Conservation (phyloP, 2,888 invertebrate genomes). For the Andrena chrysosceles region DNA sequence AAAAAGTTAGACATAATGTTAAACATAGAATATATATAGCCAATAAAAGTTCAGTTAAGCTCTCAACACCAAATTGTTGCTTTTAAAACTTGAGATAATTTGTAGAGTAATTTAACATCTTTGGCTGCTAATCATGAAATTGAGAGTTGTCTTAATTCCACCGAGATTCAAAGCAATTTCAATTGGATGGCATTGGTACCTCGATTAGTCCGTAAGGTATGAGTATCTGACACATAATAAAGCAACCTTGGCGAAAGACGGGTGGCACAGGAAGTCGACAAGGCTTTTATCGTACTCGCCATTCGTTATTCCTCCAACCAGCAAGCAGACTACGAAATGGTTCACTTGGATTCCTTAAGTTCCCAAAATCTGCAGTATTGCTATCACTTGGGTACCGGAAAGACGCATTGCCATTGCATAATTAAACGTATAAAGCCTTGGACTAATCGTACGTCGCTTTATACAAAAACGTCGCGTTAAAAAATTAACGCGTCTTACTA, state of each 20-base stretch:
- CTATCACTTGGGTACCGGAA: not conserved
- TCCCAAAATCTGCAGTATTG: conserved; percentile 22
- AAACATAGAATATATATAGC: not conserved
- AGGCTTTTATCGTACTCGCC: conserved; percentile 81
- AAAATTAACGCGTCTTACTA: not conserved
- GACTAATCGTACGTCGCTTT: no score
- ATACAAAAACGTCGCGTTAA: no score
- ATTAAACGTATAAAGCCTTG: not conserved
- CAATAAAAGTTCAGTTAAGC: not conserved
- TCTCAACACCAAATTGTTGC: not conserved
- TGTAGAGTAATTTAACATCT: not conserved
- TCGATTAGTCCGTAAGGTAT: conserved; percentile 77
- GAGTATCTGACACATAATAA: conserved; percentile 77
- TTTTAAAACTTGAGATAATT: not conserved
- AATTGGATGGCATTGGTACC: conserved; percentile 67
- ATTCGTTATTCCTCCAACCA: conserved; percentile 60
- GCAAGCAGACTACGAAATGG: conserved; percentile 57
- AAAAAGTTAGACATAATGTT: no score
- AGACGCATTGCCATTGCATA: not conserved
- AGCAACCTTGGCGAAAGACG: conserved; percentile 81
- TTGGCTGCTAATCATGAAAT: not conserved
- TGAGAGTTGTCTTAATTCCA: not conserved
- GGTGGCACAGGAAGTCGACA: conserved; percentile 84
- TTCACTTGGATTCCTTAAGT: conserved; percentile 13
- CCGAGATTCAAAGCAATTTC: conserved; percentile 14